Evolutionary conservation across 2,113 vertebrate genomes (phyloP), one percentile per base, ranked within the genome.

Genomic region (Stigmatopora nigra): DNA sequence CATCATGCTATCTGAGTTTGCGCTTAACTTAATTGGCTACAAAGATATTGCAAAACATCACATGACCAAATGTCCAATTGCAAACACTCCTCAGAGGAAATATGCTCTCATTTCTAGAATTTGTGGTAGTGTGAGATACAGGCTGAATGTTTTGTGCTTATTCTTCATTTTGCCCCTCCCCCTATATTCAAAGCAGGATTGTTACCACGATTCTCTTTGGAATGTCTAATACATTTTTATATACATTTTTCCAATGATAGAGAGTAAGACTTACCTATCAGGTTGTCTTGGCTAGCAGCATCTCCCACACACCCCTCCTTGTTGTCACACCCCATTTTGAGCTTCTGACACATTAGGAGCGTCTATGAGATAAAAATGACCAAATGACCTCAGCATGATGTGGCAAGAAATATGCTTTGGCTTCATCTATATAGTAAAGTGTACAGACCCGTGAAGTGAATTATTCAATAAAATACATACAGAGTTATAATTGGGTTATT

Each of bases 241-340:
- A n/a, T n/a, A 31, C 25, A 31, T 31, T 31, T 31, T 31, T 1
- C 25, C 1, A 47, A 10, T 13, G 36, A 15, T 4, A 53, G 36
- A 15, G 3, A 53, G 22, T 36, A 19, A 31, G 0, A 65, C 76
- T 77, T 90, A 95, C 94, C 94, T 81, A 93, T 88, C 82, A 88
- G 80, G 78, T 92, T 91, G 83, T 89, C 95, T 84, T 93, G 93
- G 88, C 92, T 91, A 13, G 87, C 68, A 16, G 91, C 69, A 22
- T 92, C 92, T 53, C 79, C 70, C 66, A 88, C 71, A 71, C 79
- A 70, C 48, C 90, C 91, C 67, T 92, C 91, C 20, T 82, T 78
- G 59, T 89, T 89, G 69, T 93, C 92, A 82, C 63, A 70, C 53
- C 65, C 71, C 16, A 84, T 77, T 85, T 71, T 88, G 72, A 81